Percentiles rank a stretch among this genome's conserved stretches.
phyloP scores from a whole-genome alignment of 2,113 vertebrate genomes.

The Ceyx margarethae region DNA sequence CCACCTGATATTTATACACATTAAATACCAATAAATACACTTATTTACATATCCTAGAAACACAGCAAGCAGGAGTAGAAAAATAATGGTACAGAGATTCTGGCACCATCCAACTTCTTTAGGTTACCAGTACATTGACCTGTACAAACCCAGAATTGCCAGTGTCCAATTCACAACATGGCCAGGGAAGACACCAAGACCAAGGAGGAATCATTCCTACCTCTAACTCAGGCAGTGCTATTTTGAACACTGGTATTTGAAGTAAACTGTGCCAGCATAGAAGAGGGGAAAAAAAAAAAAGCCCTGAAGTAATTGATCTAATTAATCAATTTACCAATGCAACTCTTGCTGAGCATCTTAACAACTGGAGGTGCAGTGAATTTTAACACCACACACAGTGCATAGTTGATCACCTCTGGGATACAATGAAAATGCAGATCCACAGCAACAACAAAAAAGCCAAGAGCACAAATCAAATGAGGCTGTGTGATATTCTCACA shows the following conservation, averaged over 20 bases:
- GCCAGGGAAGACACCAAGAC: neutral
- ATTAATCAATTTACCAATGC: constrained; percentile 37
- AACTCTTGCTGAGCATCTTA: neutral
- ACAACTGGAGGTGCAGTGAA: neutral
- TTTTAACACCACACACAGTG: neutral
- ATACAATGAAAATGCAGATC: neutral
- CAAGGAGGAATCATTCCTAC: neutral
- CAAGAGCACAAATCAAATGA: neutral
- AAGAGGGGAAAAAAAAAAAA: no score
- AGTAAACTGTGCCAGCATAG: neutral
- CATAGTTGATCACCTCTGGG: neutral
- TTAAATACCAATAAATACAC: neutral
- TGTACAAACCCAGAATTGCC: neutral
- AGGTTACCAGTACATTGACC: neutral
- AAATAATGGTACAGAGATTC: neutral
- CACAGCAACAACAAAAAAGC: neutral
- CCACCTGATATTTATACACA: no score
- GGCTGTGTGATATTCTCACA: neutral
- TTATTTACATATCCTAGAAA: neutral
- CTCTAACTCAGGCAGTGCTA: neutral
- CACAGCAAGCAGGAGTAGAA: neutral
- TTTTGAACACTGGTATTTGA: neutral
- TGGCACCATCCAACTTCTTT: neutral
- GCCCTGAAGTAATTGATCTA: constrained; percentile 3
- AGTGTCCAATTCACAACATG: neutral